Evolutionary conservation across 2,113 vertebrate species (phyloP), one percentile per base, ranked within the genome.

Genomic region (Ictalurus punctatus): DNA sequence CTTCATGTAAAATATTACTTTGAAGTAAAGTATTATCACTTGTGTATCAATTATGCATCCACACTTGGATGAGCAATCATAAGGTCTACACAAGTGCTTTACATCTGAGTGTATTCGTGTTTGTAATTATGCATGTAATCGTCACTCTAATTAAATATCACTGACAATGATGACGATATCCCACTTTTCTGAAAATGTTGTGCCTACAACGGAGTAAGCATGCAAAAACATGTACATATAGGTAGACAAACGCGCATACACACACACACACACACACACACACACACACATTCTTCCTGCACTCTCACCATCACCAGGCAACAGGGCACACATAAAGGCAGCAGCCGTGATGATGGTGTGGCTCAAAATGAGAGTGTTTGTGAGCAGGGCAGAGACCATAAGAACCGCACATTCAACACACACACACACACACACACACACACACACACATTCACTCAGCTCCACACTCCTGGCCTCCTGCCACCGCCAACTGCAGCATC

Each of bases 271-370:
- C 94, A 95, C 71, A 74, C 40, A 81, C 34, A 82, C 27, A 90
- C 54, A 90, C 87, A 85, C 83, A 90, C 37, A 88, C 48, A 92
- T 83, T 86, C 84, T 88, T 89, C 37, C 76, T 83, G 73, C 37
- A 30, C 89, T 91, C 84, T 90, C 61, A 88, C 90, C 87, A 93
- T 95, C 93, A 90, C 92, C 92, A 92, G 92, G 93, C 94, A 95
- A 95, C 94, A 76, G 34, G 71, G 85, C 90, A 92, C 92, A 94
- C 94, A 95, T 93, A 95, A 94, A 94, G 91, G 87, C 93, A 37
- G 80, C 7, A 59, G 80, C 52, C 17, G 80, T 79, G 88, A 19
- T 81, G 91, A 85, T 85, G 14, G 84, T 90, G 87, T 87, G 86
- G 90, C 79, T 81, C 79, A 81, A 59, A 81, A 91, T 93, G 90